phyloP scores from a whole-genome alignment of 2,113 vertebrate species.

The Psammodynastes pulverulentus region DNA sequence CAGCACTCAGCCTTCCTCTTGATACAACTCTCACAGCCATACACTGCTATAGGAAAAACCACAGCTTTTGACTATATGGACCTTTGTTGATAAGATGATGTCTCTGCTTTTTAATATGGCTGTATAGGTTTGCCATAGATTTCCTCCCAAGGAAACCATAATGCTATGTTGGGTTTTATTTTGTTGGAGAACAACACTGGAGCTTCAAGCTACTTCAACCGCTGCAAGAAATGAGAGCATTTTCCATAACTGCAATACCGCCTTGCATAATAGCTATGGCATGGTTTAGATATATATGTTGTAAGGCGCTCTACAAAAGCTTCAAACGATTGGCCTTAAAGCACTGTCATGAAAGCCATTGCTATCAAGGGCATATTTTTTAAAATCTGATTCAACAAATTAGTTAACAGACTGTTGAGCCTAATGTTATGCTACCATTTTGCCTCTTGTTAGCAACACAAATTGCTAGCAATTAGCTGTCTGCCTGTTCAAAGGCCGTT shows the following conservation, averaged over 20 bases:
- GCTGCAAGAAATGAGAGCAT: neutral
- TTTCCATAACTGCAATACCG: neutral
- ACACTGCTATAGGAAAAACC: neutral
- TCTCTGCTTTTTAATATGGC: neutral
- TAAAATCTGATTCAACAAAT: slow-evolving; percentile 73
- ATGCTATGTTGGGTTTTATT: too few species aligned
- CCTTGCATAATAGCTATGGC: neutral
- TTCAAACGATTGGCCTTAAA: neutral
- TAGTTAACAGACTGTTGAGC: slow-evolving; percentile 81
- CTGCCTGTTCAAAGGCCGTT: slow-evolving; percentile 82
- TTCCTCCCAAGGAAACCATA: neutral
- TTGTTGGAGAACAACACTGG: neutral
- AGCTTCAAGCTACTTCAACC: neutral
- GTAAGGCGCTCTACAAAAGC: neutral
- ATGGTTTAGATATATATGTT: neutral
- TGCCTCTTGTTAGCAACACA: slow-evolving; percentile 81
- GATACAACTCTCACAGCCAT: neutral
- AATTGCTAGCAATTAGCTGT: slow-evolving; percentile 83
- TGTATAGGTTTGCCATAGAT: neutral
- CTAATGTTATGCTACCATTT: slow-evolving; percentile 80
- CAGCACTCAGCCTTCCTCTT: neutral
- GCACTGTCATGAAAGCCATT: slow-evolving; percentile 53
- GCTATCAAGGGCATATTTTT: slow-evolving; percentile 62
- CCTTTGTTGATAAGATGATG: neutral
- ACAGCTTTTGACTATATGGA: neutral